Evolutionary conservation across 2,888 invertebrate genomes (phyloP).

Genomic region (Dastarcus helophoroides): DNA sequence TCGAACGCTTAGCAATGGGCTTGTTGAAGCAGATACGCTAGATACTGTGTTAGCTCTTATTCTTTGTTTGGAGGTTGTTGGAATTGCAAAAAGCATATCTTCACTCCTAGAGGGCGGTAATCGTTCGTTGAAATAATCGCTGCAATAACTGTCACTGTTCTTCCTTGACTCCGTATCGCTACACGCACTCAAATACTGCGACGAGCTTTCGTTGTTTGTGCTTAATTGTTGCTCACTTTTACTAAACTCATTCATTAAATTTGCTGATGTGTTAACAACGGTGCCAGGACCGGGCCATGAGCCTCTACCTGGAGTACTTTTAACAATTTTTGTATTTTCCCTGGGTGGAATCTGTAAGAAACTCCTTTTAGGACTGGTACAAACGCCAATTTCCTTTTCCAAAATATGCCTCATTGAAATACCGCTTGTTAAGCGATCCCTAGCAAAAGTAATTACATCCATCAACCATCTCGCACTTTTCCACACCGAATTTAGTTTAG

Average conservation of each 20-base stretch:
- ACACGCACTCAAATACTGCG: slow-evolving; percentile 45
- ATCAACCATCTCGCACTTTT: slow-evolving; percentile 91
- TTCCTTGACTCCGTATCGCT: slow-evolving; percentile 33
- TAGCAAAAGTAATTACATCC: slow-evolving; percentile 87
- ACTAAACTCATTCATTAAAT: slow-evolving; percentile 52
- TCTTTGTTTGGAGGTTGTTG: slow-evolving; percentile 28
- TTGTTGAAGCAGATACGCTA: slow-evolving; percentile 55
- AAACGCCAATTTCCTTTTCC: slow-evolving; percentile 28
- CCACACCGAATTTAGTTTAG: slow-evolving; percentile 81
- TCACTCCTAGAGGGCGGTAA: slow-evolving; percentile 71
- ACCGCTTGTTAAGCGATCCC: slow-evolving; percentile 53
- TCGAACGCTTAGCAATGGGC: slow-evolving; percentile 53
- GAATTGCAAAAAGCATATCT: slow-evolving; percentile 49
- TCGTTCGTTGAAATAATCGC: slow-evolving; percentile 36
- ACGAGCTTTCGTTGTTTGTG: slow-evolving; percentile 43
- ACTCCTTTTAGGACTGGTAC: slow-evolving; percentile 39
- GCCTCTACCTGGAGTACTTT: slow-evolving; percentile 66
- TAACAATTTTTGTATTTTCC: slow-evolving; percentile 57
- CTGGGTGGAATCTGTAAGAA: slow-evolving; percentile 57
- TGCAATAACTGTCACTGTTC: slow-evolving; percentile 31
- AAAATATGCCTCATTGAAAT: slow-evolving; percentile 38
- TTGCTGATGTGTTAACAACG: slow-evolving; percentile 38
- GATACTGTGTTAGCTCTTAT: slow-evolving; percentile 43
- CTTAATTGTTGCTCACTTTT: slow-evolving; percentile 72
- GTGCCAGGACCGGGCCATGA: slow-evolving; percentile 73